Evolutionary conservation across 2,888 invertebrate genomes (phyloP), one percentile per base, ranked within the genome.

Genomic region (Drosophila kambysellisi): DNA sequence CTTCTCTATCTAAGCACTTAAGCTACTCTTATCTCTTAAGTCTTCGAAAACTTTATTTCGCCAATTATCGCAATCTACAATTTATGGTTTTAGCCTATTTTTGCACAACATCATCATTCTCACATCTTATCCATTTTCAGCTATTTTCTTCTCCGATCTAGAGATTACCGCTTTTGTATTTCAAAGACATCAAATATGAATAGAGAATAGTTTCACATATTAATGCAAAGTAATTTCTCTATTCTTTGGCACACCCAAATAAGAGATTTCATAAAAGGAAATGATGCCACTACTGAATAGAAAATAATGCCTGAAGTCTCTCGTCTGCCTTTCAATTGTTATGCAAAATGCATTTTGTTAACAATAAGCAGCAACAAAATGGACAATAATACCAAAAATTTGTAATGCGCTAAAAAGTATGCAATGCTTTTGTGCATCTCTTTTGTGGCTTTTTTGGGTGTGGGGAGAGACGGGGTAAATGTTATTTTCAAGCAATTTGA

Each of bases 401-500:
- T 30, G 12, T 11, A 50, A 30, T 50, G 70, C 41, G 15, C 35
- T 29, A 1, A 17, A 30, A 61, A 54, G 33, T 61, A 58, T 56
- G 57, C 73, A 65, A 58, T 25, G 29, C 12, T 53, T 54, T 50
- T 68, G 41, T 57, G 41, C 32, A 41, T n/a, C 0, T 29, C 56
- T 39, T 56, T 56, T 39, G 15, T 37, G 7, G 12, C 3, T 0
- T n/a, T 53, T 25, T 54, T 25, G 20, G 20, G 6, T 0, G 53
- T 11, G 35, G 3, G 35, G 8, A 20, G 4, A 37, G 17, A 17
- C 25, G 70, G 59, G 46, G 59, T 74, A 65, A 74, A 79, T 70
- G 81, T 58, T 79, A 88, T 84, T 86, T 85, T 71, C 67, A 62
- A 76, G 81, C 87, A 76, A 88, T 84, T 90, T 90, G 73, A 58